A percentile compares a stretch with the other conserved stretches of the same genome.
Evolutionary conservation across 2,888 invertebrate genomes (phyloP).

Genomic region (Gastracanthus pulcherrimus): DNA sequence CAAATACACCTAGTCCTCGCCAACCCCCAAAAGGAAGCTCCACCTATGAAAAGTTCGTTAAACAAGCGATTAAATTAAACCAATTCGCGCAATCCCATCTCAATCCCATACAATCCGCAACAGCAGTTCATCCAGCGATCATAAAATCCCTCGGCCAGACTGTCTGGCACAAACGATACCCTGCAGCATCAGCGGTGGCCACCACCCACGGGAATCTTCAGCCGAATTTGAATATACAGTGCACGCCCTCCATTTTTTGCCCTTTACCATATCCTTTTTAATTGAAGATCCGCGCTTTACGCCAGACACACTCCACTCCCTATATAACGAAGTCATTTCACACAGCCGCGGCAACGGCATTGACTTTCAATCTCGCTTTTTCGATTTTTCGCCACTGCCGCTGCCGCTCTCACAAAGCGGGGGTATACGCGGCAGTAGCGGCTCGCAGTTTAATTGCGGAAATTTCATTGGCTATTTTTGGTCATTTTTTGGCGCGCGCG

Average conservation of each 20-base stretch:
- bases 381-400: conserved; percentile 47
- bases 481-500: conserved; percentile 47
- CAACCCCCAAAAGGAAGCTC: too few relatives aligned
- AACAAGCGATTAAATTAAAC: conserved; percentile 29
- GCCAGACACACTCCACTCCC: not conserved
- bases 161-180: not conserved
- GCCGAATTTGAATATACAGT: conserved; percentile 55
- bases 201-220: conserved; percentile 47
- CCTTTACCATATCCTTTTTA: conserved; percentile 39
- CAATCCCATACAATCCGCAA: not conserved
- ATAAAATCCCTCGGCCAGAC: conserved; percentile 9
- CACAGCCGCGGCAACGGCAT: conserved; percentile 37
- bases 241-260: conserved; percentile 23
- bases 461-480: conserved; percentile 55
- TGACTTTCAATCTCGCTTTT: conserved; percentile 57
- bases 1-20: too few relatives aligned
- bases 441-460: conserved; percentile 50
- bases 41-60: conserved; percentile 3
- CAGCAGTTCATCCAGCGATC: not conserved
- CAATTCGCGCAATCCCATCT: not conserved
- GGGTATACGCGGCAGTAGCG: not conserved
- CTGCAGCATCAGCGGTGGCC: not conserved
- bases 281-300: conserved; percentile 50
- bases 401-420: not conserved
- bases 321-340: conserved; percentile 49